Evolutionary conservation across 1,140 invertebrate genomes (phyloP), one percentile per base, ranked within the genome.

Genomic region (Himalopsyche phryganea): DNA sequence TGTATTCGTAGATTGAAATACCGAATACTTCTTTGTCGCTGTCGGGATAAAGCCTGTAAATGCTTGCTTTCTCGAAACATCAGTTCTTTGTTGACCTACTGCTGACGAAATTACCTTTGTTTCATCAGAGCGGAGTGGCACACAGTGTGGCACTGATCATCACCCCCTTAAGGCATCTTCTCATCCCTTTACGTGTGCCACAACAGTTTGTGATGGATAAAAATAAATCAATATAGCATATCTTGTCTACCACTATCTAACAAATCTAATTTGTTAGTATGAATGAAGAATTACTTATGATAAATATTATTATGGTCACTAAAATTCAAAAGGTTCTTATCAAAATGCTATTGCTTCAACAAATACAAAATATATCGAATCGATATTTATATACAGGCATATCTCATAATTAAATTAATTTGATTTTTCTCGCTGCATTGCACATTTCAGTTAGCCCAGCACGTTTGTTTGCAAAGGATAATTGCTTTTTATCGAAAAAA

Each of bases 71-170:
- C 40, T 44, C 13, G 17, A 44, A 20, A 42, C 50, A 52, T 38
- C 23, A 52, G 38, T 41, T 52, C 40, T 52, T 41, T 52, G 50
- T 52, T 52, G 50, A 52, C 50, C 50, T 10, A 52, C 23, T 44
- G 41, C 50, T 23, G 38, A 42, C 40, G 50, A 51, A 28, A 58
- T 61, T 57, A 56, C 60, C 60, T 61, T 61, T 61, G 60, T 61
- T 38, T 61, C 53, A 61, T 61, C 48, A 59, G 23, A 13, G 44
- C 14, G 47, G 50, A 35, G 49, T 36, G 28, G 28, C 40, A 13
- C 28, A 28, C 7, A 54, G n/a, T 45, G 17, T 41, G 11, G 13
- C 18, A 32, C 13, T 17, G 7, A 23, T 50, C n/a, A 14, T 50
- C 55, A 32, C 40, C 23, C 14, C 55, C 13, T 14, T 17, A 17